phyloP scores from a whole-genome alignment of 2,113 vertebrate species.

The Eulemur macaco region DNA sequence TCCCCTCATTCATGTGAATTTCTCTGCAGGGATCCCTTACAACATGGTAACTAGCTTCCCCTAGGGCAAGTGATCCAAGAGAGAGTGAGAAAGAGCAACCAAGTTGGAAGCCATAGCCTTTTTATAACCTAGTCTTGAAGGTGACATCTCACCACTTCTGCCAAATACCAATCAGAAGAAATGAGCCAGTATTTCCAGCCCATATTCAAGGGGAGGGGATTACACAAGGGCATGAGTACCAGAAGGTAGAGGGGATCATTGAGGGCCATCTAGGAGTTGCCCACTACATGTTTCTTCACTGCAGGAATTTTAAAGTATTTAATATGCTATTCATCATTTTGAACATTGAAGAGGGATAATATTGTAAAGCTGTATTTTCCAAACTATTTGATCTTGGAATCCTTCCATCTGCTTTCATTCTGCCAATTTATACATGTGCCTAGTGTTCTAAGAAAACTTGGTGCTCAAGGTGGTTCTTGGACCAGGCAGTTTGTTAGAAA shows the following conservation, averaged over 20 bases:
- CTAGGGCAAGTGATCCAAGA: neutral
- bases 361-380: neutral
- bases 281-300: neutral
- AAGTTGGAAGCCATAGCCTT: neutral
- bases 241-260: neutral
- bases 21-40: neutral
- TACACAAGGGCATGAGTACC: neutral
- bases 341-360: neutral
- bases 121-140: constrained; percentile 12
- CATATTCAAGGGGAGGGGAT: neutral
- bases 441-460: neutral
- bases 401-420: neutral
- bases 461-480: neutral
- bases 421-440: neutral
- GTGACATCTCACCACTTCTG: neutral
- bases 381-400: neutral
- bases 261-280: neutral
- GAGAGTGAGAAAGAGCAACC: neutral
- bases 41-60: neutral
- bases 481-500: neutral
- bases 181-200: neutral
- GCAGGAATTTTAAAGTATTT: neutral
- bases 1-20: neutral
- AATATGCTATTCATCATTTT: neutral
- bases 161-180: neutral